Conservation (phyloP, 2,888 invertebrate genomes). For the Chrysolina oricalcia region DNA sequence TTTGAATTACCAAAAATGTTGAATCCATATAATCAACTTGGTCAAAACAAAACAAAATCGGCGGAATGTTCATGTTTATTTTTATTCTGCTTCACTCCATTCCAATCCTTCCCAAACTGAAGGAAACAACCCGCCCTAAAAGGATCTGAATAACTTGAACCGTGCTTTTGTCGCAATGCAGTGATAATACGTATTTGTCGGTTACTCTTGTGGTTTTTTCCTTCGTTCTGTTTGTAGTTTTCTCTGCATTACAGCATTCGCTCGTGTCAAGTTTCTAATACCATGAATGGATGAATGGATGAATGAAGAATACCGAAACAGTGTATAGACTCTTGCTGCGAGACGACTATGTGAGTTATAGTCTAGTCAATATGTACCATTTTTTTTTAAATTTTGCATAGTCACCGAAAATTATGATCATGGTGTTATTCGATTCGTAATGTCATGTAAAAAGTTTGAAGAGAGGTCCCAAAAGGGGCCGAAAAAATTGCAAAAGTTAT, state of each 20-base stretch:
- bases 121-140: not conserved
- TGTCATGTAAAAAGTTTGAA: too few species aligned
- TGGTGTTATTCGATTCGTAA: too few species aligned
- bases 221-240: not conserved
- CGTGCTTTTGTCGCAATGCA: not conserved
- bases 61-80: not conserved
- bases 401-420: too few species aligned
- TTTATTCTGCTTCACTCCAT: not conserved
- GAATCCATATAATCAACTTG: too few species aligned
- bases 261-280: not conserved
- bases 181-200: not conserved
- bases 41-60: not conserved
- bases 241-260: not conserved
- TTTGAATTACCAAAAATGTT: too few species aligned
- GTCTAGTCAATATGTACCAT: too few species aligned
- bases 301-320: not conserved
- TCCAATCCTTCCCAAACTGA: too few species aligned
- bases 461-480: too few species aligned
- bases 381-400: too few species aligned
- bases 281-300: not conserved
- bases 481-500: too few species aligned
- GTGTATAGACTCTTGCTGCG: not conserved
- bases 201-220: not conserved
- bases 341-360: not conserved
- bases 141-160: not conserved